Evolutionary conservation across 2,113 vertebrate genomes (phyloP).

Genomic region (cat (Felis catus)): F.catus_Fca126_mat1.0 CM031423.1:48032501-48033000

Average conservation of each 20-base stretch:
- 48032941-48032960: background rate
- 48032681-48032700: background rate
- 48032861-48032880: background rate
- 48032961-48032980: background rate
- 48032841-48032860: background rate
- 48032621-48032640: background rate
- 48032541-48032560: background rate
- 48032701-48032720: background rate
- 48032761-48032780: background rate
- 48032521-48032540: background rate
- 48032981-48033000: background rate
- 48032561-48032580: conserved; percentile 43
- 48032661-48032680: background rate
- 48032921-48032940: background rate
- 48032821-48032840: background rate
- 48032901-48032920: background rate
- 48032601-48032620: background rate
- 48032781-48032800: background rate
- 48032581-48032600: background rate
- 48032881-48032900: background rate
- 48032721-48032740: background rate
- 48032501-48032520: background rate
- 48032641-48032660: background rate
- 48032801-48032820: background rate
- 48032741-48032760: background rate